Percentiles rank a stretch among this genome's conserved stretches.
Conservation (phyloP, 2,888 invertebrate genomes). For the Drosophila nr. perissopoda region DNA sequence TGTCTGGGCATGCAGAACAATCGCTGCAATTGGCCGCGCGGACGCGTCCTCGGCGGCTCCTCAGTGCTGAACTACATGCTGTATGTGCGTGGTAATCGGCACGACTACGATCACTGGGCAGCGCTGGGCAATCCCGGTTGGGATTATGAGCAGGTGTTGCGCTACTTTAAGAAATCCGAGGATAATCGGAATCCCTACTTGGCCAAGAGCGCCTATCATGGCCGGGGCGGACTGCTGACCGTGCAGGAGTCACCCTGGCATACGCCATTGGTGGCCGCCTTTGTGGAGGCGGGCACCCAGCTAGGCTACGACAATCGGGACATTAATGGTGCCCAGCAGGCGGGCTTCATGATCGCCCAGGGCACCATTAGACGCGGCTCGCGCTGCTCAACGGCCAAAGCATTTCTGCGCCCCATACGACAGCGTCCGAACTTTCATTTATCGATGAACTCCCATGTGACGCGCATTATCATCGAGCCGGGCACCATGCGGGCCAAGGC, state of each 20-base stretch:
- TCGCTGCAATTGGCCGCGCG: slow-evolving; percentile 94
- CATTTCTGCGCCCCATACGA: slow-evolving; percentile 92
- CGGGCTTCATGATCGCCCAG: slow-evolving; percentile 93
- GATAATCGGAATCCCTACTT: slow-evolving; percentile 95
- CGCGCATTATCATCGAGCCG: slow-evolving; percentile 90
- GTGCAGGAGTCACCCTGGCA: slow-evolving; percentile 94
- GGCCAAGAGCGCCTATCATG: slow-evolving; percentile 88
- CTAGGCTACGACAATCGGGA: slow-evolving; percentile 93
- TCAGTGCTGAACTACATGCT: slow-evolving; percentile 96
- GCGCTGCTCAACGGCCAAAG: slow-evolving; percentile 94
- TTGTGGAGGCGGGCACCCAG: slow-evolving; percentile 92
- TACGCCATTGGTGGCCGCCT: slow-evolving; percentile 92
- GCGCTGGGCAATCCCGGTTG: slow-evolving; percentile 94
- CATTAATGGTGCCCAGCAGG: slow-evolving; percentile 92
- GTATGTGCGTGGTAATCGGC: slow-evolving; percentile 92
- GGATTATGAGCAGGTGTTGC: slow-evolving; percentile 93
- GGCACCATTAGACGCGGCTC: slow-evolving; percentile 92
- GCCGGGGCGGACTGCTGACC: slow-evolving; percentile 90
- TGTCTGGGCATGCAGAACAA: slow-evolving; percentile 93
- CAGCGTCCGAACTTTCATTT: slow-evolving; percentile 92
- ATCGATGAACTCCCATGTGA: slow-evolving; percentile 92
- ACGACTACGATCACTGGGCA: slow-evolving; percentile 96
- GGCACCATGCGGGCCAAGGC: slow-evolving; percentile 91
- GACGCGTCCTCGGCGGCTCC: slow-evolving; percentile 95
- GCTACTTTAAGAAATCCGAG: slow-evolving; percentile 95